phyloP scores from a whole-genome alignment of 2,888 invertebrate genomes.

The Nymphalis polychloros region DNA sequence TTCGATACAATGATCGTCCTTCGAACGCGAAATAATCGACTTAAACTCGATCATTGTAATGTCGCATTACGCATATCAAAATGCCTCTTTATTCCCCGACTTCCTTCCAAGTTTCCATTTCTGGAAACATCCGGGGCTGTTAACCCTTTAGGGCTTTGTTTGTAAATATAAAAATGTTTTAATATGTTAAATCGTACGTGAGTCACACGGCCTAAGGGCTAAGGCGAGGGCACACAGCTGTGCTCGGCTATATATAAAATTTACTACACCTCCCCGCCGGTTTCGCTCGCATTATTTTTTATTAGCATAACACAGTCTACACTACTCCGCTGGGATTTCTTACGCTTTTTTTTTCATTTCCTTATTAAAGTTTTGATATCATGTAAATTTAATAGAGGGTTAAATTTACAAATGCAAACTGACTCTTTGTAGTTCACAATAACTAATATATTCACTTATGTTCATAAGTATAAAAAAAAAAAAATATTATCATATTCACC shows the following conservation, averaged over 20 bases:
- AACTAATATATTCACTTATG: no score
- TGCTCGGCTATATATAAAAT: conserved; percentile 28
- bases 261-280: conserved; percentile 15
- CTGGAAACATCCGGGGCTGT: conserved; percentile 68
- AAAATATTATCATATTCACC: no score
- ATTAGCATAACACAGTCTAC: neutral
- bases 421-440: no score
- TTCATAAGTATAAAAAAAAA: no score
- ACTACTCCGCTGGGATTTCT: conserved; percentile 3
- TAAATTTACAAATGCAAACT: neutral
- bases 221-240: conserved; percentile 42
- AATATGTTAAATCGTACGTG: conserved; percentile 66
- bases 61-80: conserved; percentile 35
- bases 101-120: conserved; percentile 62
- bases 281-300: conserved; percentile 15
- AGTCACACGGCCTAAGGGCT: conserved; percentile 45
- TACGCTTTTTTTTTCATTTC: conserved; percentile 2
- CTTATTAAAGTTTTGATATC: neutral
- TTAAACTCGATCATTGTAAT: conserved; percentile 22
- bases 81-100: conserved; percentile 52
- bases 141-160: conserved; percentile 69
- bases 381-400: conserved; percentile 2
- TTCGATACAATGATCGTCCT: conserved; percentile 18
- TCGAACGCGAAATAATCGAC: conserved; percentile 13
- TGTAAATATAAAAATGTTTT: conserved; percentile 69